Evolutionary conservation across 92 coral and sea anemone genomes (phyloP).

Genomic region (Ricordea florida): DNA sequence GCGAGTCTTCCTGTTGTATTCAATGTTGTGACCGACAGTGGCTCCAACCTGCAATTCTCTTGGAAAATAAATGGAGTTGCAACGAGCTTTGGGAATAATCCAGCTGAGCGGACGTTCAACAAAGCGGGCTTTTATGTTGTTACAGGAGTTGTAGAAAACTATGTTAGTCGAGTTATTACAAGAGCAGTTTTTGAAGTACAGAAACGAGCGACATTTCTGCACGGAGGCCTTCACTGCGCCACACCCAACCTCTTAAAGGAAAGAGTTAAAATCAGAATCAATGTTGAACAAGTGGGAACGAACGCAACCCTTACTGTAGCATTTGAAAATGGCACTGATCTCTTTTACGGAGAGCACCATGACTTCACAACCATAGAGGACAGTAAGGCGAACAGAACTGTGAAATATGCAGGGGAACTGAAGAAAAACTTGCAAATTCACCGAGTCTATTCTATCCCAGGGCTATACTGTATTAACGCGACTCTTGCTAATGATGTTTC

Average conservation of each 20-base stretch:
- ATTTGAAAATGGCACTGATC: slow-evolving; percentile 44
- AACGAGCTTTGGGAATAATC: background rate
- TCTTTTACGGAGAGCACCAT: slow-evolving; percentile 47
- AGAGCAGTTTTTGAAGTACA: slow-evolving; percentile 27
- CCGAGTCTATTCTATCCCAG: slow-evolving; percentile 30
- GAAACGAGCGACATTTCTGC: slow-evolving; percentile 11
- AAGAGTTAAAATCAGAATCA: slow-evolving; percentile 27
- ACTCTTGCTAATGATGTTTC: slow-evolving; percentile 54
- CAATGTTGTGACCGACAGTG: background rate
- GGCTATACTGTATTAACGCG: slow-evolving; percentile 20
- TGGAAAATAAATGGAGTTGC: slow-evolving; percentile 12
- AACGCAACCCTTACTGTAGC: slow-evolving; percentile 49
- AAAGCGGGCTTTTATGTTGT: slow-evolving; percentile 16
- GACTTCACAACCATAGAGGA: background rate
- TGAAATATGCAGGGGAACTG: slow-evolving; percentile 5
- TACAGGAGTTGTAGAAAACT: slow-evolving; percentile 33
- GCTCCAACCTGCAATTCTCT: slow-evolving; percentile 13
- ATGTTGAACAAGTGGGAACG: slow-evolving; percentile 37
- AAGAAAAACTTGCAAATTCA: slow-evolving; percentile 4
- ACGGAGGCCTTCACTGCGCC: slow-evolving; percentile 20
- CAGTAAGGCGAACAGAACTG: background rate
- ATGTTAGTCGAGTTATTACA: slow-evolving; percentile 32
- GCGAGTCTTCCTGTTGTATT: slow-evolving; percentile 36
- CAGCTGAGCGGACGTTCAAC: background rate
- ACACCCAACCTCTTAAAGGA: slow-evolving; percentile 41